A percentile compares a stretch with the other conserved stretches of the same genome.
These are phyloP conservation scores for Cephonodes hylas DNA, from an alignment of 2,888 invertebrate genomes.

Conservation along the genomic window DNA sequence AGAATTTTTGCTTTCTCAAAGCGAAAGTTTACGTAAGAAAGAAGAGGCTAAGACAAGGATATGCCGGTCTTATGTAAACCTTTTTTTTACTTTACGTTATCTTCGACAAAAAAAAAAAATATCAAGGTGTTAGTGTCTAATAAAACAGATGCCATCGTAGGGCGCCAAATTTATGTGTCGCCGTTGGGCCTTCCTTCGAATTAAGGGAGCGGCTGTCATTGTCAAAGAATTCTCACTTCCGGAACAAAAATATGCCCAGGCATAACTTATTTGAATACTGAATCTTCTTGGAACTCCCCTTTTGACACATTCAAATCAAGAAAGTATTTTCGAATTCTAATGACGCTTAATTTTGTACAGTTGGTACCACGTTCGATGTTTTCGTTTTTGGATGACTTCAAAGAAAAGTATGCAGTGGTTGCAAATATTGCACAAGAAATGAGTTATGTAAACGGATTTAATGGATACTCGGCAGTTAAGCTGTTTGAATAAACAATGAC, in stretches of 20 bases:
- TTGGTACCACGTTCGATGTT: neutral
- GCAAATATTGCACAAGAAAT: neutral
- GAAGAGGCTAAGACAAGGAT: too few species aligned
- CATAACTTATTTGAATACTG: neutral
- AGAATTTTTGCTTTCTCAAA: neutral
- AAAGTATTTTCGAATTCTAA: neutral
- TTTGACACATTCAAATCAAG: neutral
- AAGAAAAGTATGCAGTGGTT: neutral
- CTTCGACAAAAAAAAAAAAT: too few species aligned
- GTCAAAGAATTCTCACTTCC: neutral
- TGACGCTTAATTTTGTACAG: too few species aligned
- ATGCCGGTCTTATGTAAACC: neutral
- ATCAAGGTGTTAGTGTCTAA: too few species aligned
- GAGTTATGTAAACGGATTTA: neutral
- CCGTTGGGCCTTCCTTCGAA: neutral
- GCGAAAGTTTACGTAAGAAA: neutral
- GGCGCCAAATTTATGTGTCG: neutral
- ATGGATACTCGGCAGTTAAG: neutral
- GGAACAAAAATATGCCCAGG: neutral
- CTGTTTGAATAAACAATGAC: neutral
- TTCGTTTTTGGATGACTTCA: neutral
- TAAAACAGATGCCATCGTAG: too few species aligned
- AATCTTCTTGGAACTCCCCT: neutral
- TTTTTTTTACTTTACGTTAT: too few species aligned
- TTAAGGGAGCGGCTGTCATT: neutral